Evolutionary conservation across 1,140 invertebrate species (phyloP).

Genomic region (honey bee (Apis mellifera)): Amel_HAv3.1 CM009931.2:2693501-2694000

Average conservation of each 20-base stretch:
- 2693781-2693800: background rate
- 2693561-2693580: background rate
- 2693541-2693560: constrained; percentile 4
- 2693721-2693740: background rate
- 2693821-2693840: constrained; percentile 62
- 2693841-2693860: constrained; percentile 60
- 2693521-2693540: background rate
- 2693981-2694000: no score
- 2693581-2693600: background rate
- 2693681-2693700: no score
- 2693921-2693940: background rate
- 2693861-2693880: constrained; percentile 41
- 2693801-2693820: constrained; percentile 51
- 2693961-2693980: no score
- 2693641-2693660: background rate
- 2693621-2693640: background rate
- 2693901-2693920: background rate
- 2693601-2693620: background rate
- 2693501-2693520: no score
- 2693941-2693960: background rate
- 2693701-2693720: no score
- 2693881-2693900: constrained; percentile 49
- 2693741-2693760: constrained; percentile 25
- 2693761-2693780: background rate
- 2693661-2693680: no score